Evolutionary conservation across 2,113 vertebrate genomes (phyloP).

Genomic region (Planiliza haematocheilus): DNA sequence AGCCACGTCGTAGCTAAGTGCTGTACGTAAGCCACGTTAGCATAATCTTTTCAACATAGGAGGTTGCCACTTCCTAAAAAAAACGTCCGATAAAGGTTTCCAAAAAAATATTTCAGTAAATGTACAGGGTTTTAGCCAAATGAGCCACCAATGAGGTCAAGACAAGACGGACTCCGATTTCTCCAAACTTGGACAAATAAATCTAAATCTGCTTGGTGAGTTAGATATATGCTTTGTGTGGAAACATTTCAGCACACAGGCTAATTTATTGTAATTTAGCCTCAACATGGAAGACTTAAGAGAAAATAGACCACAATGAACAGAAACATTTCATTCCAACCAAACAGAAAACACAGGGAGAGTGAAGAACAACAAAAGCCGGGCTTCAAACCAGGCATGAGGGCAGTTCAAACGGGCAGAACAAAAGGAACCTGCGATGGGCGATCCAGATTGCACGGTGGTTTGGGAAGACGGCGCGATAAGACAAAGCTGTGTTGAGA

Average conservation of each 20-base stretch:
- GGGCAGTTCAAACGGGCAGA: constrained; percentile 73
- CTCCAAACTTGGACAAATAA: neutral
- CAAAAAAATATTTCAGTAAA: no score
- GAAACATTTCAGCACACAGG: neutral
- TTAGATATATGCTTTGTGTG: neutral
- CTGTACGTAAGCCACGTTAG: no score
- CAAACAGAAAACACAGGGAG: constrained; percentile 63
- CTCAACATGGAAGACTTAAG: constrained; percentile 11
- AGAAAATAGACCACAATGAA: constrained; percentile 23
- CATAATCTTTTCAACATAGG: no score
- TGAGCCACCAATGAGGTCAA: no score
- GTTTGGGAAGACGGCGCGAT: constrained; percentile 75
- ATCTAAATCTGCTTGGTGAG: neutral
- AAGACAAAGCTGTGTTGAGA: constrained; percentile 81
- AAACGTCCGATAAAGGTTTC: no score
- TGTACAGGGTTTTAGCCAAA: no score
- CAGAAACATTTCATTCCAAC: constrained; percentile 51
- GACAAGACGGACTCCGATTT: no score
- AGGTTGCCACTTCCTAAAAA: no score
- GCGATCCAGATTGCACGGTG: constrained; percentile 68
- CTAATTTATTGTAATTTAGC: neutral
- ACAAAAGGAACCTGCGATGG: constrained; percentile 72
- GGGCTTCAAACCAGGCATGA: constrained; percentile 63
- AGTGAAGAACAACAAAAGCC: constrained; percentile 65
- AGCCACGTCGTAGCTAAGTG: no score